Conservation (phyloP, 2,113 vertebrate species). For the Phaethon lepturus region DNA sequence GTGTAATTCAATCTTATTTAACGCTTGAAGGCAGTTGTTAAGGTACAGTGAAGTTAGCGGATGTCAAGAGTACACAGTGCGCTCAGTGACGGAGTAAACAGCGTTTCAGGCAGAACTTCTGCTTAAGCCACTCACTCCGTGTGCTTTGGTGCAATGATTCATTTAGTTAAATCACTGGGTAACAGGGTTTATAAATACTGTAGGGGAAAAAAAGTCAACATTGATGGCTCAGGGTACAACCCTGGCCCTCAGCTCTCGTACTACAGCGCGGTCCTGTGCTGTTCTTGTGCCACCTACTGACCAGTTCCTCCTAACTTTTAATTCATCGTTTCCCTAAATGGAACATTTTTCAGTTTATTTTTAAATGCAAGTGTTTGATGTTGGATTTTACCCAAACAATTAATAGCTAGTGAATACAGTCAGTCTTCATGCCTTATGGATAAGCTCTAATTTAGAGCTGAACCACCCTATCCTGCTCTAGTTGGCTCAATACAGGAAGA, state of each 20-base stretch:
- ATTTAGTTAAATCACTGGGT: neutral
- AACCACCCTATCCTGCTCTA: neutral
- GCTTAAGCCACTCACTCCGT: neutral
- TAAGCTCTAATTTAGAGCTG: neutral
- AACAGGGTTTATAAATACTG: neutral
- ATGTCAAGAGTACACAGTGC: neutral
- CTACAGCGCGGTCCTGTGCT: neutral
- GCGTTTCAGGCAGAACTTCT: neutral
- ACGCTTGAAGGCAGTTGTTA: neutral
- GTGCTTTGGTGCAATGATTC: neutral
- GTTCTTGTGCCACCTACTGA: conserved; percentile 70
- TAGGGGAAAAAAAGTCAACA: neutral
- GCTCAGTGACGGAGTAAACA: neutral
- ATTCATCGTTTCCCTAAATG: rapidly evolving
- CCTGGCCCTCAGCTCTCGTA: rapidly evolving
- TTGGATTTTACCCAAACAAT: neutral
- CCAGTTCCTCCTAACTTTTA: neutral
- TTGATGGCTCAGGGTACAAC: neutral
- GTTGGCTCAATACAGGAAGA: neutral
- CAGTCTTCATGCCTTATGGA: neutral
- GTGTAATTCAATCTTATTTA: neutral
- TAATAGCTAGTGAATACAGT: neutral
- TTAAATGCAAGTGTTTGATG: neutral
- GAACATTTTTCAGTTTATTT: neutral
- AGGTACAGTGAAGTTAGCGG: neutral